phyloP scores from a whole-genome alignment of 2,113 vertebrate species.

The Ceratotherium simum region DNA sequence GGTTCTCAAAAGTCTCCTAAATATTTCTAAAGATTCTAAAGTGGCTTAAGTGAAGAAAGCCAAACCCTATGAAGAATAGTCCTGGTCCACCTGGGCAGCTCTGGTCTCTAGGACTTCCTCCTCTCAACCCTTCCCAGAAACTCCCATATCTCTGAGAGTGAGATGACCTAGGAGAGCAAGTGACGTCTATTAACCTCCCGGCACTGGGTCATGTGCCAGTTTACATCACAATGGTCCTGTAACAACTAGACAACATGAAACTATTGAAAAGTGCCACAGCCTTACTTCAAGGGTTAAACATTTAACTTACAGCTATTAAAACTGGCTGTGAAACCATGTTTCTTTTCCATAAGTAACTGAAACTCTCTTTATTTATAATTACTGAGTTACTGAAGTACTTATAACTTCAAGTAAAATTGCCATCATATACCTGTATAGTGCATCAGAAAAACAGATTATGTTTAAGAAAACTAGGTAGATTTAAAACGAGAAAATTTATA shows the following conservation, averaged over 20 bases:
- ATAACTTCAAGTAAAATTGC: neutral
- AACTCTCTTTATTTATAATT: neutral
- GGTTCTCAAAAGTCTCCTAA: slow-evolving; percentile 25
- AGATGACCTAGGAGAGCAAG: neutral
- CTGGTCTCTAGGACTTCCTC: neutral
- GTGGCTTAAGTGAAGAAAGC: neutral
- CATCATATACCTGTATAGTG: neutral
- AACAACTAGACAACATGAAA: neutral
- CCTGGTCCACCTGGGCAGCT: neutral
- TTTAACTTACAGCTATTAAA: neutral
- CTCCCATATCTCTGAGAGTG: neutral
- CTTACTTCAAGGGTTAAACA: neutral
- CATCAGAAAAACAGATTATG: neutral
- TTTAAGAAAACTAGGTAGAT: neutral
- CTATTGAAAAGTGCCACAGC: neutral
- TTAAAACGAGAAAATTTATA: neutral
- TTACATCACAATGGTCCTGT: neutral
- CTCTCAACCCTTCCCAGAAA: neutral
- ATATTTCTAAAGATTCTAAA: neutral
- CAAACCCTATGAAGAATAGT: neutral
- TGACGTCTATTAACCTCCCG: neutral
- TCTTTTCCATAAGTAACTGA: neutral
- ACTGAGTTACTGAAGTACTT: neutral
- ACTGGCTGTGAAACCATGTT: neutral
- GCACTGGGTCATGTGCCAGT: neutral